These are phyloP conservation scores for Clarias laeviceps DNA, from an alignment of 2,797 vertebrate species.

Conservation along the genomic window DNA sequence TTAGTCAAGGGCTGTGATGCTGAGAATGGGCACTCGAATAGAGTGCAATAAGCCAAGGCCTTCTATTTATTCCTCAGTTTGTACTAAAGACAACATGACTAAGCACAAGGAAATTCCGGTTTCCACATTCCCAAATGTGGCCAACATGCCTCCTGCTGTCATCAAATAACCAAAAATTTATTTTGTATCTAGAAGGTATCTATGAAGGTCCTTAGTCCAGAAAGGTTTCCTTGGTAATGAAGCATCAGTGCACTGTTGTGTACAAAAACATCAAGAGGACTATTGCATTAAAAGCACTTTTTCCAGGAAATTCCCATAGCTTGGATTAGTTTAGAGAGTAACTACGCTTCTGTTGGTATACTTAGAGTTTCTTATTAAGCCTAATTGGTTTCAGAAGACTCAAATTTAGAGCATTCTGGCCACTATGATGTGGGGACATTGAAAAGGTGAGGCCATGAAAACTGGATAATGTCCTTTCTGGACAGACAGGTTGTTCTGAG, in stretches of 20 bases:
- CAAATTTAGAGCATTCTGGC: conserved; percentile 75
- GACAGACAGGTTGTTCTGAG: conserved; percentile 58
- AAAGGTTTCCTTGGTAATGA: conserved; percentile 35
- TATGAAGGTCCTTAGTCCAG: conserved; percentile 25
- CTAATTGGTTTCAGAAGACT: conserved; percentile 76
- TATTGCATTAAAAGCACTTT: conserved; percentile 45
- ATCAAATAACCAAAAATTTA: conserved; percentile 5
- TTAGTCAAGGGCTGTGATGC: conserved; percentile 63
- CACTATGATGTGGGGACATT: conserved; percentile 60
- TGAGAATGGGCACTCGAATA: conserved; percentile 38
- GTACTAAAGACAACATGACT: conserved; percentile 63
- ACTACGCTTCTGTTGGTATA: conserved; percentile 59
- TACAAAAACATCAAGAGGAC: conserved; percentile 23
- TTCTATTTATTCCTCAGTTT: conserved; percentile 58
- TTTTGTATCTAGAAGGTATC: conserved; percentile 15
- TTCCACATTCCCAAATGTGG: conserved; percentile 49
- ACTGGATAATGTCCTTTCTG: conserved; percentile 68
- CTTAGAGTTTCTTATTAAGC: conserved; percentile 70
- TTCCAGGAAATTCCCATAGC: conserved; percentile 52
- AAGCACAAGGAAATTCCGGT: conserved; percentile 61
- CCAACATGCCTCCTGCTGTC: conserved; percentile 38
- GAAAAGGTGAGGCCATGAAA: conserved; percentile 52
- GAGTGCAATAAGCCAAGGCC: conserved; percentile 58
- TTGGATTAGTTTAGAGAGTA: conserved; percentile 60
- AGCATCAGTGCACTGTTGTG: conserved; percentile 47